Conservation (phyloP, 1,140 invertebrate genomes). For the Sinonovacula constricta region DNA sequence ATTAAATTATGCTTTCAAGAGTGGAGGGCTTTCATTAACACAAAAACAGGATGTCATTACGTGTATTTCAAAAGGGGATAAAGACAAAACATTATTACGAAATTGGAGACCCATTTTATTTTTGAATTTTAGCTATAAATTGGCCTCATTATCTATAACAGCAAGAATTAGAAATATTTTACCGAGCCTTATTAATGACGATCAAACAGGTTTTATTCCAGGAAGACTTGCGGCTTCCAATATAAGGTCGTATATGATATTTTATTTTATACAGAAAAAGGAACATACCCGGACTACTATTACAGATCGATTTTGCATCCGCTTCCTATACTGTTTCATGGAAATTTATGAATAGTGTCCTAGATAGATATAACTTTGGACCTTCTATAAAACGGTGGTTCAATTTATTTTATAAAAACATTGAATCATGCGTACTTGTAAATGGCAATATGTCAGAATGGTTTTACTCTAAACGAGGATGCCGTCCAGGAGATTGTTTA, state of each 20-base stretch:
- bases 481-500: no score
- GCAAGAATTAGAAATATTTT: constrained; percentile 16
- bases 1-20: constrained; percentile 10
- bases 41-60: constrained; percentile 33
- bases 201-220: constrained; percentile 37
- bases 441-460: no score
- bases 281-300: constrained; percentile 3
- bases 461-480: no score
- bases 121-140: constrained; percentile 41
- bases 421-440: no score
- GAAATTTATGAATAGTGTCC: constrained; percentile 31
- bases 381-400: no score
- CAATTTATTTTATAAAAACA: no score
- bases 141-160: constrained; percentile 13
- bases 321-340: constrained; percentile 15
- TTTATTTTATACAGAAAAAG: no score
- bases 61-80: no score
- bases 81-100: constrained; percentile 6
- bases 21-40: background rate
- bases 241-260: constrained; percentile 11
- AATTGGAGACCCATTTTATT: constrained; percentile 42
- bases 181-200: constrained; percentile 9
- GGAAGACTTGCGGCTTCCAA: constrained; percentile 14
- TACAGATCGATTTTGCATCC: constrained; percentile 14
- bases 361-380: no score